Evolutionary conservation across 2,113 vertebrate species (phyloP).

Genomic region (Rhea pennata): DNA sequence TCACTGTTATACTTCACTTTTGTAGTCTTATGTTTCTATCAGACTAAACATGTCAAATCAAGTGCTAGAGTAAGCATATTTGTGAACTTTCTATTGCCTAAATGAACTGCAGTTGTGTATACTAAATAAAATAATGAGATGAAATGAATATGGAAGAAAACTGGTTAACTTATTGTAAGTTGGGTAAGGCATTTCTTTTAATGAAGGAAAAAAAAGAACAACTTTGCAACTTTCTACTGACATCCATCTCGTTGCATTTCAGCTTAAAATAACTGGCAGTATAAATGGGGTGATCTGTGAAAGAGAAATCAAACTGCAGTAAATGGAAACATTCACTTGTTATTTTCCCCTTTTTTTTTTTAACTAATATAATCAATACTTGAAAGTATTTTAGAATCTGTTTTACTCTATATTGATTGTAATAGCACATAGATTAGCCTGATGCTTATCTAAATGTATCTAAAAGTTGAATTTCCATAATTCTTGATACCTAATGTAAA

Average conservation of each 20-base stretch:
- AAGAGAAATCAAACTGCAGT: neutral
- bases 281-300: neutral
- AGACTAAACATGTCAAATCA: slow-evolving; percentile 27
- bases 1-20: slow-evolving; percentile 27
- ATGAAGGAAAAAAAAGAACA: neutral
- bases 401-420: neutral
- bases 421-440: neutral
- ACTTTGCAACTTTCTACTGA: neutral
- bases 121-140: slow-evolving; percentile 45
- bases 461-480: neutral
- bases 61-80: neutral
- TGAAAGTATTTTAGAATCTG: neutral
- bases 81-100: slow-evolving; percentile 50
- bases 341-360: neutral
- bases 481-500: neutral
- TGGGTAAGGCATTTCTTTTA: neutral
- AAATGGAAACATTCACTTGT: neutral
- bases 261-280: neutral
- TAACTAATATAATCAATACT: neutral
- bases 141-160: neutral
- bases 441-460: neutral
- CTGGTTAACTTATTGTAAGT: neutral
- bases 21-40: slow-evolving; percentile 12
- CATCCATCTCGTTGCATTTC: neutral
- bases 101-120: slow-evolving; percentile 47